Base-by-base conservation (phyloP, 2,797 vertebrate genomes). In the Glyptemys insculpta region DNA sequence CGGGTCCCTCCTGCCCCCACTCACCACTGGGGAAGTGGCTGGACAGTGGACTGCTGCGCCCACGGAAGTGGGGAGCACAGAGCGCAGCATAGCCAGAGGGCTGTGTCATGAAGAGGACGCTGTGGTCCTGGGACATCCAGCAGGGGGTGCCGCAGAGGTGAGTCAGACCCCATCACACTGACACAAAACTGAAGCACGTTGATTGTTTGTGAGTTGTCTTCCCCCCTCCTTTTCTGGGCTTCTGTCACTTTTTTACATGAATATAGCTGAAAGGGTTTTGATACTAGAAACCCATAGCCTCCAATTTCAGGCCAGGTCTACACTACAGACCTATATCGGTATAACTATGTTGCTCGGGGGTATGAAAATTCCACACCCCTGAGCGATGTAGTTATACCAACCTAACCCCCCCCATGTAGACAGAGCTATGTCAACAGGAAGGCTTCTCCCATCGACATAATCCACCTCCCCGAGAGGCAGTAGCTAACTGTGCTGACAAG, bases 1-100 rank as follows among this genome's bases (percentile, higher is more conserved):
- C 1, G 1, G 53, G 53, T 54, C 21, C 8, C 53, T 8, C 8
- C 1, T 8, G 8, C 21, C 53, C 21, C 53, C 8, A 23, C 21
- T 23, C 21, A 23, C 53, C 21, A 23, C 53, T 54, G 4, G 21
- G 53, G 53, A 54, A 23, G 53, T 54, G 53, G 53, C 8, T 54
- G 53, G 53, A 54, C 21, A 54, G 53, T 23, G 8, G 21, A 54
- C 53, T 54, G 53, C 53, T 23, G 4, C 4, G 9, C 21, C 53
- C 8, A 54, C 21, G 2, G 21, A 23, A 23, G 21, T 54, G 53
- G 53, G 21, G 53, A 21, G 52, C 52, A 53, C 52, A 9, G 53
- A 54, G 53, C 21, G 1, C 21, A 54, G 53, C 21, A 23, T 23
- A 10, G 8, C 53, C 53, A 4, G 21, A 54, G 53, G 21, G 53